phyloP scores from a whole-genome alignment of 2,888 invertebrate genomes.

The Tachina fera region DNA sequence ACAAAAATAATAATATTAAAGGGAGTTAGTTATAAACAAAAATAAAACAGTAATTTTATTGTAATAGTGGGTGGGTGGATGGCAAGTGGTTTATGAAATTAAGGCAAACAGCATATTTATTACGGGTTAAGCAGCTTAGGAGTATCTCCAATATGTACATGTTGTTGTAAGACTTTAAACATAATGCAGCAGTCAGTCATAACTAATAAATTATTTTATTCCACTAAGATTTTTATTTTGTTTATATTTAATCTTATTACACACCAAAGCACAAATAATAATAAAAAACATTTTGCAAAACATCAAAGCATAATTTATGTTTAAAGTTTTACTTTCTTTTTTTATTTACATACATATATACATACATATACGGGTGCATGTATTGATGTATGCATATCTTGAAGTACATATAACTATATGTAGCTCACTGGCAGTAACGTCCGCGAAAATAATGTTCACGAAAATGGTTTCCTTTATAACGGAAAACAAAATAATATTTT shows the following conservation, averaged over 20 bases:
- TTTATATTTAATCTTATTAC: slow-evolving; percentile 40
- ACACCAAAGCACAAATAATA: slow-evolving; percentile 19
- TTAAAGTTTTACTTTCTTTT: slow-evolving; percentile 20
- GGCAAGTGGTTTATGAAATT: slow-evolving; percentile 37
- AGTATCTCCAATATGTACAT: neutral
- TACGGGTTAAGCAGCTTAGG: slow-evolving; percentile 53
- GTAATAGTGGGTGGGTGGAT: neutral
- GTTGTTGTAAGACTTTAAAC: neutral
- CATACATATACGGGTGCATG: neutral
- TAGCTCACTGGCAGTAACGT: too few species aligned
- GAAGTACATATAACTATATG: too few species aligned
- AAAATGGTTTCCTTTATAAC: too few species aligned
- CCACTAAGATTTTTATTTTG: slow-evolving; percentile 28
- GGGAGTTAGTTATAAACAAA: neutral
- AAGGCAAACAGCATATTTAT: slow-evolving; percentile 40
- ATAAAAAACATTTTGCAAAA: slow-evolving; percentile 40
- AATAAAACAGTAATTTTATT: slow-evolving; percentile 36
- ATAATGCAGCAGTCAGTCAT: slow-evolving; percentile 26
- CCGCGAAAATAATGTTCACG: too few species aligned
- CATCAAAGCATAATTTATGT: slow-evolving; percentile 48
- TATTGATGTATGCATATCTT: neutral
- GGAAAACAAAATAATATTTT: too few species aligned
- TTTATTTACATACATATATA: too few species aligned
- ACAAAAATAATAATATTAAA: slow-evolving; percentile 4
- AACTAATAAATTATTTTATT: slow-evolving; percentile 48